phyloP scores from a whole-genome alignment of 2,113 vertebrate genomes.

The Ardeotis arabs region DNA sequence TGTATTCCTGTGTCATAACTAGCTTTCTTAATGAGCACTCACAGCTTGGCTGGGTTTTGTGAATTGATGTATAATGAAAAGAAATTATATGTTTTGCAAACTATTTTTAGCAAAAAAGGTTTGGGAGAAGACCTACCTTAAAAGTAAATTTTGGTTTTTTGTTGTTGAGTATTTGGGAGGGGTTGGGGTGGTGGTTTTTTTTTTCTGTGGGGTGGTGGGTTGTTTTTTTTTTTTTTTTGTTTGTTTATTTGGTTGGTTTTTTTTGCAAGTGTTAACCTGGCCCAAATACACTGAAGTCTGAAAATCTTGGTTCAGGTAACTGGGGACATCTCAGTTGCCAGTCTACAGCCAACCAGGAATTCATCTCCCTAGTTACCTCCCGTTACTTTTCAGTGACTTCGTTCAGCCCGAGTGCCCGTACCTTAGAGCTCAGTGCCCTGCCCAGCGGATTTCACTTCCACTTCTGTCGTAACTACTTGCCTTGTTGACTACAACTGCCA shows the following conservation, averaged over 20 bases:
- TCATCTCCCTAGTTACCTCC: neutral
- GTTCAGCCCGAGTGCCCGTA: neutral
- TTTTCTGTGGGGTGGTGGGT: no score
- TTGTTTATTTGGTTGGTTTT: no score
- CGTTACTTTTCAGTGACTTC: neutral
- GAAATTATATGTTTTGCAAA: neutral
- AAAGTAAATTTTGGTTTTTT: neutral
- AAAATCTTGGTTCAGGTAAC: neutral
- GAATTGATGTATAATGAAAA: neutral
- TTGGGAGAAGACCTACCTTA: neutral
- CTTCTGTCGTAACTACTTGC: neutral
- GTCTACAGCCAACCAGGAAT: neutral
- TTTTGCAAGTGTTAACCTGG: neutral
- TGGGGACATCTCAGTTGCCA: neutral
- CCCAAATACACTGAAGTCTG: neutral
- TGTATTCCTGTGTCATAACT: neutral
- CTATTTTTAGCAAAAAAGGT: neutral
- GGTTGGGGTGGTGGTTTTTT: no score
- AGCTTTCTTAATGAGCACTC: neutral
- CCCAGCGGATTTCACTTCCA: neutral
- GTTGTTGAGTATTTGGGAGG: no score
- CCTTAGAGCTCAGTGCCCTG: no score
- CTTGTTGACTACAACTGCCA: neutral
- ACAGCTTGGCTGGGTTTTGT: neutral
- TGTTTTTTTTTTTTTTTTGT: no score